Evolutionary conservation across 2,113 vertebrate genomes (phyloP).

Genomic region (Ptilorrhoa leucosticta): DNA sequence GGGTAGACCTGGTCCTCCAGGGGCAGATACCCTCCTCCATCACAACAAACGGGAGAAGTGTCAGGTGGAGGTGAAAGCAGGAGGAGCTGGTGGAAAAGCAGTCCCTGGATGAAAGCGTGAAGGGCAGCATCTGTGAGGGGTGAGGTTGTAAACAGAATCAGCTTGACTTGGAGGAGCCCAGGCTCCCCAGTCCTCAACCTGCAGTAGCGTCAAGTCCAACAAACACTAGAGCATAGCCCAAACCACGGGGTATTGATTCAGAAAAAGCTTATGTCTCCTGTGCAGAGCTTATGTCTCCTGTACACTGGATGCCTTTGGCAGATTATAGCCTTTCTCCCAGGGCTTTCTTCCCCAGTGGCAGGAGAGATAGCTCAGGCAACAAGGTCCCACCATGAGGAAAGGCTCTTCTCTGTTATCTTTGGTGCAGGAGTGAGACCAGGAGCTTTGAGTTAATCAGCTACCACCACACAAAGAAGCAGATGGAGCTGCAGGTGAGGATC

Average conservation of each 20-base stretch:
- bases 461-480: neutral
- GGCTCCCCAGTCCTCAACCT: neutral
- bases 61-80: neutral
- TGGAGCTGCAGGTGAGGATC: neutral
- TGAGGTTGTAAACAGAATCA: neutral
- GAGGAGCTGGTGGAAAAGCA: neutral
- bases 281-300: neutral
- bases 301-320: neutral
- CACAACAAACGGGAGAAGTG: neutral
- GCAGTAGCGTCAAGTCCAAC: neutral
- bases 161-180: neutral
- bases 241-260: accelerated
- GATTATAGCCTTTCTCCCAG: neutral
- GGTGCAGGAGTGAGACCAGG: neutral
- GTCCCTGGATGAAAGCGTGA: accelerated
- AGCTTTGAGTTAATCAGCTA: neutral
- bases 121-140: neutral
- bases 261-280: neutral
- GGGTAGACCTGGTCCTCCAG: neutral
- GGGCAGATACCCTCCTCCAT: accelerated
- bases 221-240: neutral
- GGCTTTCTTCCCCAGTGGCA: neutral
- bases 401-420: neutral
- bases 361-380: neutral
- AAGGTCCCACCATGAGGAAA: neutral